These are phyloP conservation scores for Moxostoma hubbsi DNA, from an alignment of 2,797 vertebrate species.

Conservation along the genomic window DNA sequence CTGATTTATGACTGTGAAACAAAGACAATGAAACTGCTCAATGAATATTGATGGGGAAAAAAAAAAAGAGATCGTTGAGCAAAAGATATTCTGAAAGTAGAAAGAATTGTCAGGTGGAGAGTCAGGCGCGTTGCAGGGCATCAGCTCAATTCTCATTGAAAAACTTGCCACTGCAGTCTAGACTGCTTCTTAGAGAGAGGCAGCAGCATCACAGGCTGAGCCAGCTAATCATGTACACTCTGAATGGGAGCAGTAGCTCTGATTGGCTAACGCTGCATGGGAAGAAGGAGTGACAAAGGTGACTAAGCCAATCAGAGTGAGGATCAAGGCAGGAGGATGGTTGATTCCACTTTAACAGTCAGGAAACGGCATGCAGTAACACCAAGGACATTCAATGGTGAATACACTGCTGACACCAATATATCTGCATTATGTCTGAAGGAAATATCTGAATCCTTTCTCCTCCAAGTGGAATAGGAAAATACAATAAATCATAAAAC, in stretches of 20 bases:
- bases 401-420: slow-evolving; percentile 36
- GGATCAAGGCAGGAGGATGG: slow-evolving; percentile 20
- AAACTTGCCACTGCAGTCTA: slow-evolving; percentile 71
- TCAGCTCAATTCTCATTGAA: slow-evolving; percentile 56
- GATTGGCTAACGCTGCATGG: slow-evolving; percentile 62
- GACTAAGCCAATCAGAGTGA: slow-evolving; percentile 30
- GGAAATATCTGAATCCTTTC: not conserved
- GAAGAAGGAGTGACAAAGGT: slow-evolving; percentile 22
- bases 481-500: slow-evolving; percentile 9
- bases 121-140: slow-evolving; percentile 51
- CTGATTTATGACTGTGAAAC: slow-evolving; percentile 31
- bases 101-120: slow-evolving; percentile 71
- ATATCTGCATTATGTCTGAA: slow-evolving; percentile 41
- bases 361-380: slow-evolving; percentile 62
- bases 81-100: slow-evolving; percentile 3
- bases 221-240: slow-evolving; percentile 66
- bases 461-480: not conserved
- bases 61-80: slow-evolving; percentile 11
- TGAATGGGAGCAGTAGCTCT: slow-evolving; percentile 37
- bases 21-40: slow-evolving; percentile 34
- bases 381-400: slow-evolving; percentile 73
- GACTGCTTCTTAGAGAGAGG: slow-evolving; percentile 77
- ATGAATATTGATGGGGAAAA: slow-evolving; percentile 38
- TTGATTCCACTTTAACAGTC: slow-evolving; percentile 47
- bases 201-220: slow-evolving; percentile 64